phyloP scores from a whole-genome alignment of 2,888 invertebrate genomes.

The Didymodactylos carnosus region DNA sequence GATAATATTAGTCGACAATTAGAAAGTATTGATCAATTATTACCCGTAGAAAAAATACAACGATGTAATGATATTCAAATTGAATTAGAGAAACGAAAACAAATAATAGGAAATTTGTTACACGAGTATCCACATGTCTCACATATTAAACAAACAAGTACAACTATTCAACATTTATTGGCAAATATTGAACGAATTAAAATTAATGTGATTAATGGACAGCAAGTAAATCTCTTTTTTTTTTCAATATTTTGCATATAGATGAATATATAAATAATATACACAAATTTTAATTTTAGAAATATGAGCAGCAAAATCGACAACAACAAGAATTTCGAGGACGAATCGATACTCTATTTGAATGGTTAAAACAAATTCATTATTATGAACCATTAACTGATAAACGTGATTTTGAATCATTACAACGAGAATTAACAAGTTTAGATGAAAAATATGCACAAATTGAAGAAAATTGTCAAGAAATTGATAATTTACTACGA shows the following conservation, averaged over 20 bases:
- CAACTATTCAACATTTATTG: neutral
- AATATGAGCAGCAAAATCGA: slow-evolving; percentile 1
- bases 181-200: neutral
- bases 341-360: neutral
- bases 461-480: neutral
- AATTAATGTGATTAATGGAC: neutral
- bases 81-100: neutral
- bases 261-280: neutral
- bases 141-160: neutral
- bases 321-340: neutral
- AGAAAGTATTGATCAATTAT: neutral
- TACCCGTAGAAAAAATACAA: neutral
- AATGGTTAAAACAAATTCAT: neutral
- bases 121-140: neutral
- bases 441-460: neutral
- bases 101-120: neutral
- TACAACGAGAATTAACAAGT: neutral
- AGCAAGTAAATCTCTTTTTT: no score
- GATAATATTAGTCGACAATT: neutral
- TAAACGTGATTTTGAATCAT: neutral
- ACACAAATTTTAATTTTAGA: neutral
- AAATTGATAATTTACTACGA: neutral
- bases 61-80: neutral
- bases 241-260: no score
- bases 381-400: neutral